Evolutionary conservation across 2,888 invertebrate species (phyloP).

Genomic region (Lomographa bimaculata): DNA sequence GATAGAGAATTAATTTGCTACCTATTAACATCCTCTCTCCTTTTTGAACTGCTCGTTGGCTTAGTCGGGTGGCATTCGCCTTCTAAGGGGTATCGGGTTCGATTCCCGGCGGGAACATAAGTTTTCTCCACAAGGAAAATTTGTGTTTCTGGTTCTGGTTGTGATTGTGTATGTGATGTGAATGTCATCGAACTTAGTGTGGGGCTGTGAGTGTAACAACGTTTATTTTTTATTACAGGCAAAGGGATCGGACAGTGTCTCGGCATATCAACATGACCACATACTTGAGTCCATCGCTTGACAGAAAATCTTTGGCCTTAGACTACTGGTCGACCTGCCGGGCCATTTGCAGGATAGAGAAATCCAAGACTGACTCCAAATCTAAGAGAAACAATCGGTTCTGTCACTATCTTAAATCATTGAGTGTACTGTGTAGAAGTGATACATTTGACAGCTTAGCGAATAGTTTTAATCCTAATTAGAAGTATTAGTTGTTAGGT

Average conservation of each 20-base stretch:
- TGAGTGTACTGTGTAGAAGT: constrained; percentile 76
- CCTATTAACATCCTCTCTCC: too few relatives aligned
- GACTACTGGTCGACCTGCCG: constrained; percentile 89
- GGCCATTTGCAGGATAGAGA: constrained; percentile 87
- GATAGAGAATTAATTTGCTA: too few relatives aligned
- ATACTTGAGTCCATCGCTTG: constrained; percentile 75
- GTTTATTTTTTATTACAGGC: constrained; percentile 64
- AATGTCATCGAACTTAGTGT: too few relatives aligned
- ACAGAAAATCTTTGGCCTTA: constrained; percentile 80
- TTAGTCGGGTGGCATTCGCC: too few relatives aligned
- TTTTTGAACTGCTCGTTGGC: background rate
- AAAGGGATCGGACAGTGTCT: constrained; percentile 61
- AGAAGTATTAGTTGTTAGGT: constrained; percentile 20
- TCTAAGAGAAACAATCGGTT: constrained; percentile 89
- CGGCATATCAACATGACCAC: constrained; percentile 69
- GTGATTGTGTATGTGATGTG: too few relatives aligned
- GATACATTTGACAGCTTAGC: constrained; percentile 77
- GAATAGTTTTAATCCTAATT: constrained; percentile 54
- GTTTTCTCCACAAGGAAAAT: too few relatives aligned
- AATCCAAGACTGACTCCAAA: constrained; percentile 80
- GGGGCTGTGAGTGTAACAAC: too few relatives aligned
- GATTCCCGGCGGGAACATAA: too few relatives aligned
- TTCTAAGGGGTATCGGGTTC: too few relatives aligned
- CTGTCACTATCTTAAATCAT: constrained; percentile 89
- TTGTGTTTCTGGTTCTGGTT: too few relatives aligned